Conservation (phyloP, 2,888 invertebrate species). For the Crepidodera aurea region DNA sequence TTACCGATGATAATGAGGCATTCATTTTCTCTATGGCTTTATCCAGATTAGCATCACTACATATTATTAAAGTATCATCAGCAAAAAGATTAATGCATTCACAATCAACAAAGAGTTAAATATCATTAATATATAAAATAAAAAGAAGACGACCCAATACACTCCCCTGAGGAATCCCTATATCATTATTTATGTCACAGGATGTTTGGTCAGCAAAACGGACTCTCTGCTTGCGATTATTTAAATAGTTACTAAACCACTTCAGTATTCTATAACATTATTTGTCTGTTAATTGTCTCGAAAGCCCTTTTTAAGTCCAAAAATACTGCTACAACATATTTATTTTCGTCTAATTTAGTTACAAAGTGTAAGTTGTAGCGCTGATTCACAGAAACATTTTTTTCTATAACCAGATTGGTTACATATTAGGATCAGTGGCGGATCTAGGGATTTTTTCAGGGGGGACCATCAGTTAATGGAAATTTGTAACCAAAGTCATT, state of each 20-base stretch:
- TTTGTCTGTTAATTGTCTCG: too few species aligned
- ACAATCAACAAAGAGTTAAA: background rate
- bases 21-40: background rate
- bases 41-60: background rate
- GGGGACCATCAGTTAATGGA: too few species aligned
- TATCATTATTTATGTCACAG: background rate
- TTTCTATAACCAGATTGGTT: background rate
- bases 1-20: background rate
- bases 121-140: background rate
- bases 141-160: background rate
- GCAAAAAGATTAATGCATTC: background rate
- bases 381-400: background rate
- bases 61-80: background rate
- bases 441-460: too few species aligned
- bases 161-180: background rate
- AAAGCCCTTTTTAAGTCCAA: background rate
- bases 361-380: background rate
- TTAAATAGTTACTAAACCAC: background rate
- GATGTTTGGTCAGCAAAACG: background rate
- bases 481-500: too few species aligned
- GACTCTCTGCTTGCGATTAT: background rate
- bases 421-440: too few species aligned
- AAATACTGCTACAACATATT: background rate
- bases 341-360: background rate
- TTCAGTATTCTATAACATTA: background rate